Conservation (phyloP, 2,797 vertebrate species). For the Fistularia tabacaria region DNA sequence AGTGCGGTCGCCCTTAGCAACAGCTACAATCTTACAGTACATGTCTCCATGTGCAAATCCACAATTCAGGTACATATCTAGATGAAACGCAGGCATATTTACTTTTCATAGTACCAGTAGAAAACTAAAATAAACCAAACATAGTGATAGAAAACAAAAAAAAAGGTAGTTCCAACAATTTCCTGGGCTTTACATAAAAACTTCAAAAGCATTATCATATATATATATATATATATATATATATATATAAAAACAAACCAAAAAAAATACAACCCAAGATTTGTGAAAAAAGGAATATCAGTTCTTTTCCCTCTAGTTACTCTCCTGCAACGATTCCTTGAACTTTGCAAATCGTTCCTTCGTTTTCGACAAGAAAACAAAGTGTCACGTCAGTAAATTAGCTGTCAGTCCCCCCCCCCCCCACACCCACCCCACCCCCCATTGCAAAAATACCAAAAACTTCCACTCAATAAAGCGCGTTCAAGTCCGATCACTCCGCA, state of each 20-base stretch:
- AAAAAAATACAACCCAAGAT: conserved; percentile 8
- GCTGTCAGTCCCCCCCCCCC: too few species aligned
- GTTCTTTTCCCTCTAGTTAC: background rate
- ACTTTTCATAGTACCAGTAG: conserved; percentile 42
- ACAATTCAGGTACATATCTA: conserved; percentile 38
- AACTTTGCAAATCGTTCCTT: conserved; percentile 4
- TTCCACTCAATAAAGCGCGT: conserved; percentile 4
- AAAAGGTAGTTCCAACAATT: conserved; percentile 16
- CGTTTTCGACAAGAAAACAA: too few species aligned
- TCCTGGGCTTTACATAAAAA: conserved; percentile 17
- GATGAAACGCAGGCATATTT: conserved; percentile 33
- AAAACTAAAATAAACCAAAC: conserved; percentile 26
- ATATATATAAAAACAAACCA: conserved; percentile 15
- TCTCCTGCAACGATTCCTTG: conserved; percentile 13
- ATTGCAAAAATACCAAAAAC: too few species aligned
- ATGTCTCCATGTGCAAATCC: conserved; percentile 62
- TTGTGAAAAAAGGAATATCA: conserved; percentile 5
- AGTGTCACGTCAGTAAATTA: too few species aligned
- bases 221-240: too few species aligned
- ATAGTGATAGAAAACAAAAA: conserved; percentile 19
- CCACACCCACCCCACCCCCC: too few species aligned
- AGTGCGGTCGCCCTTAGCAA: conserved; percentile 17
- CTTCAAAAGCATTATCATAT: conserved; percentile 5
- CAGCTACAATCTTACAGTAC: conserved; percentile 54
- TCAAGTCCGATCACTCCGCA: conserved; percentile 7